Conservation (phyloP, 2,797 vertebrate genomes). For the Paedocypris micromegethes region DNA sequence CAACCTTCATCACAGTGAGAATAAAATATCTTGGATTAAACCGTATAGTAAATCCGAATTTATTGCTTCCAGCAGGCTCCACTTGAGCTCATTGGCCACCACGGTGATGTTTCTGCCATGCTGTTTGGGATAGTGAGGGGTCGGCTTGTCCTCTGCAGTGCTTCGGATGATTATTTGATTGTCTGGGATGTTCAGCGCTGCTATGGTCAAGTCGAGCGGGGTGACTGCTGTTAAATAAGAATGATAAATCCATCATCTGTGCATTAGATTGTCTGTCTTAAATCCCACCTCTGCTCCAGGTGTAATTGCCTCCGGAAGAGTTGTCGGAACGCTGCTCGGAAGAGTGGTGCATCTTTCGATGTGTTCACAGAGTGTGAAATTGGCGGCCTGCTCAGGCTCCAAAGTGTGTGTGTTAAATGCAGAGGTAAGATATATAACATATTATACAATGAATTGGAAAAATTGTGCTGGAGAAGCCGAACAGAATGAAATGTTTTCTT, state of each 20-base stretch:
- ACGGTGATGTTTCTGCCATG: slow-evolving; percentile 61
- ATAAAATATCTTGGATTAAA: too few species aligned
- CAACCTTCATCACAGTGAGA: too few species aligned
- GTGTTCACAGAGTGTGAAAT: slow-evolving; percentile 59
- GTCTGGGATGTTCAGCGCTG: slow-evolving; percentile 67
- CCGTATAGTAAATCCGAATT: background rate
- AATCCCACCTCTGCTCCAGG: slow-evolving; percentile 55
- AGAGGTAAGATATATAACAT: slow-evolving; percentile 56
- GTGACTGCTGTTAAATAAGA: slow-evolving; percentile 41
- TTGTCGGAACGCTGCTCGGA: slow-evolving; percentile 65
- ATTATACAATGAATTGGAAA: background rate
- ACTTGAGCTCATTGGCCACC: slow-evolving; percentile 65
- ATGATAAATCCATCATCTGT: too few species aligned
- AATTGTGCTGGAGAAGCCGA: background rate
- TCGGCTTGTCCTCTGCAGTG: slow-evolving; percentile 64
- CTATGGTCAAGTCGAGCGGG: slow-evolving; percentile 55
- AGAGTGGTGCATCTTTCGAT: slow-evolving; percentile 64
- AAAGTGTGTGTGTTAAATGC: slow-evolving; percentile 58
- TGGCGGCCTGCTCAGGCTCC: slow-evolving; percentile 62
- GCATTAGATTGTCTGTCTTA: background rate
- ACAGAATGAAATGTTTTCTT: background rate
- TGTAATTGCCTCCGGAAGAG: slow-evolving; percentile 58
- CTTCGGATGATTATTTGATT: slow-evolving; percentile 70
- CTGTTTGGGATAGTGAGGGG: slow-evolving; percentile 58
- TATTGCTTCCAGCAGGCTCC: slow-evolving; percentile 49